Conservation (phyloP, 1,140 invertebrate genomes). For the Pinna nobilis region DNA sequence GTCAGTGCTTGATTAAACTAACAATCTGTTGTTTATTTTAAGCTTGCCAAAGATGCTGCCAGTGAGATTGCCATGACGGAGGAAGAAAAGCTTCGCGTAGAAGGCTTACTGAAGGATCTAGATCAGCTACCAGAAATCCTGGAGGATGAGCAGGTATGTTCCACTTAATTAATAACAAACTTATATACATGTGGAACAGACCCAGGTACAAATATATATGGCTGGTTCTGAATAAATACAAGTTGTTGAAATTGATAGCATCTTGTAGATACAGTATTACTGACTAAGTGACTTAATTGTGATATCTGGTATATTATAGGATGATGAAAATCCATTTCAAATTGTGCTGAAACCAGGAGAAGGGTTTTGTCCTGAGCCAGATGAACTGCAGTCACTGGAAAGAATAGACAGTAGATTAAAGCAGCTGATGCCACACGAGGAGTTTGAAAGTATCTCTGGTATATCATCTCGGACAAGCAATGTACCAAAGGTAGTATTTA, state of each 20-base stretch:
- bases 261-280: too few relatives aligned
- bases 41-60: constrained; percentile 69
- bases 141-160: constrained; percentile 31
- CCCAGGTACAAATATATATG: background rate
- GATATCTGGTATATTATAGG: background rate
- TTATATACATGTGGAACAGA: too few relatives aligned
- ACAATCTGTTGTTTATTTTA: too few relatives aligned
- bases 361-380: constrained; percentile 56
- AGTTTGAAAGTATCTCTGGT: constrained; percentile 52
- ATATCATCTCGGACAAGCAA: constrained; percentile 15
- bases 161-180: too few relatives aligned
- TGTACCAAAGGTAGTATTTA: constrained; percentile 35
- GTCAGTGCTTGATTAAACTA: too few relatives aligned
- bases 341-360: constrained; percentile 54
- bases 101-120: constrained; percentile 64
- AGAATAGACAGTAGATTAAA: constrained; percentile 61
- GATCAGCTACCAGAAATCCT: constrained; percentile 62
- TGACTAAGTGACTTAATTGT: too few relatives aligned
- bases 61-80: constrained; percentile 71
- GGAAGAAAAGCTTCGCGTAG: constrained; percentile 69
- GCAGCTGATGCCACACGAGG: constrained; percentile 57
- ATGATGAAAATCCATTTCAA: constrained; percentile 51
- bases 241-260: too few relatives aligned
- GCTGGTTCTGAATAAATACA: background rate
- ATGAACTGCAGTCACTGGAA: constrained; percentile 49